Conservation (phyloP, 2,113 vertebrate species). For the Phrynosoma platyrhinos region DNA sequence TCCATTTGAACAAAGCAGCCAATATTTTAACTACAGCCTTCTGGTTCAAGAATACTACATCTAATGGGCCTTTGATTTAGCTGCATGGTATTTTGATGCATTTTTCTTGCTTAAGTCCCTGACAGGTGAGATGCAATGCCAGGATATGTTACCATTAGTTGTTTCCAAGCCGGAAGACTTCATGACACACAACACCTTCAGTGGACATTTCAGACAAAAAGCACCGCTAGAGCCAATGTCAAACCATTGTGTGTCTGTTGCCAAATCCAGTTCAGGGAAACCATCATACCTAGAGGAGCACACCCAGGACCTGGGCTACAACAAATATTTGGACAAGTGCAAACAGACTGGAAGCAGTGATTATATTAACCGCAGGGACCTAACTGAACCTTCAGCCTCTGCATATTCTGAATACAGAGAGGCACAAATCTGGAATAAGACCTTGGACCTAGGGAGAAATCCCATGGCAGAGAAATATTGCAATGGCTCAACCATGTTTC, state of each 20-base stretch:
- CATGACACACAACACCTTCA: slow-evolving; percentile 36
- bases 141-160: slow-evolving; percentile 65
- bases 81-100: slow-evolving; percentile 2
- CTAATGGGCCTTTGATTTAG: not conserved
- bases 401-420: slow-evolving; percentile 37
- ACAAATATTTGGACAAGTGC: slow-evolving; percentile 61
- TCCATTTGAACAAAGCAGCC: too few relatives aligned
- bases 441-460: slow-evolving; percentile 16
- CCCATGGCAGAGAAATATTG: not conserved
- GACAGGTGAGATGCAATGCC: slow-evolving; percentile 58
- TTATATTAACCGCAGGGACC: slow-evolving; percentile 43
- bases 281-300: not conserved
- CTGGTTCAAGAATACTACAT: not conserved
- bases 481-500: slow-evolving; percentile 26
- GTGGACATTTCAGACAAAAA: slow-evolving; percentile 56
- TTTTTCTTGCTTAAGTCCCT: slow-evolving; percentile 71
- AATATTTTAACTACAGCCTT: not conserved
- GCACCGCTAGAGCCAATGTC: slow-evolving; percentile 13
- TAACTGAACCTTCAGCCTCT: slow-evolving; percentile 38
- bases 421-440: slow-evolving; percentile 52
- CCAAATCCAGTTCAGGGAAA: slow-evolving; percentile 53
- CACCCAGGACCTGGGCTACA: slow-evolving; percentile 8
- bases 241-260: slow-evolving; percentile 58
- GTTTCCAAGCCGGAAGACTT: slow-evolving; percentile 58
- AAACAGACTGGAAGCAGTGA: slow-evolving; percentile 34